Conservation (phyloP, 2,113 vertebrate genomes). For the Laticauda colubrina region DNA sequence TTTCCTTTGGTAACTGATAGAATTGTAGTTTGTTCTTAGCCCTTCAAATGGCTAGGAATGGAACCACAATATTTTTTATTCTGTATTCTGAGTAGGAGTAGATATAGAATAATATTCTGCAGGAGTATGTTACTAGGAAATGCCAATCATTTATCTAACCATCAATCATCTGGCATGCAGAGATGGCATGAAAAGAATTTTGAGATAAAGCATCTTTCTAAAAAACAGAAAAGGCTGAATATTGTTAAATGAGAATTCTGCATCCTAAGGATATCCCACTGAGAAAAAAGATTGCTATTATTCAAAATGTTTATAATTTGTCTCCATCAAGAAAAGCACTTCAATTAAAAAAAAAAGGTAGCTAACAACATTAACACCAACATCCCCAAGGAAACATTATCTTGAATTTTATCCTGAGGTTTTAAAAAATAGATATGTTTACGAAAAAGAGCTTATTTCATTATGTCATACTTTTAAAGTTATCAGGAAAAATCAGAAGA, state of each 20-base stretch:
- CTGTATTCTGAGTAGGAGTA: neutral
- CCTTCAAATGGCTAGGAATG: neutral
- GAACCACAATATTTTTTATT: neutral
- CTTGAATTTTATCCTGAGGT: slow-evolving; percentile 37
- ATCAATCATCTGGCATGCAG: neutral
- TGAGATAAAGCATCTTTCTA: neutral
- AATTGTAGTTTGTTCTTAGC: neutral
- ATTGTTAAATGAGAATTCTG: slow-evolving; percentile 26
- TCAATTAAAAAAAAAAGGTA: slow-evolving; percentile 38
- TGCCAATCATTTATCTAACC: neutral
- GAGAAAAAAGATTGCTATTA: slow-evolving; percentile 2
- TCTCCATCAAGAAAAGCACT: slow-evolving; percentile 22
- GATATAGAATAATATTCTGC: neutral
- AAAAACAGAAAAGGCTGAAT: neutral
- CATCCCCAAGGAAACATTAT: slow-evolving; percentile 52
- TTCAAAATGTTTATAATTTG: slow-evolving; percentile 35
- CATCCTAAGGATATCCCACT: slow-evolving; percentile 26
- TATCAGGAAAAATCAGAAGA: slow-evolving; percentile 37
- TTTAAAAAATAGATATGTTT: slow-evolving; percentile 46
- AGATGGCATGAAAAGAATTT: neutral
- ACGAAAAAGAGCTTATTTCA: slow-evolving; percentile 42
- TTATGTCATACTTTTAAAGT: slow-evolving; percentile 48
- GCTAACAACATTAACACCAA: slow-evolving; percentile 57
- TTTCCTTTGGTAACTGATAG: neutral
- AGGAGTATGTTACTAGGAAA: neutral